These are phyloP conservation scores for Acestrorhynchus altus DNA, from an alignment of 2,797 vertebrate genomes.

Conservation along the genomic window DNA sequence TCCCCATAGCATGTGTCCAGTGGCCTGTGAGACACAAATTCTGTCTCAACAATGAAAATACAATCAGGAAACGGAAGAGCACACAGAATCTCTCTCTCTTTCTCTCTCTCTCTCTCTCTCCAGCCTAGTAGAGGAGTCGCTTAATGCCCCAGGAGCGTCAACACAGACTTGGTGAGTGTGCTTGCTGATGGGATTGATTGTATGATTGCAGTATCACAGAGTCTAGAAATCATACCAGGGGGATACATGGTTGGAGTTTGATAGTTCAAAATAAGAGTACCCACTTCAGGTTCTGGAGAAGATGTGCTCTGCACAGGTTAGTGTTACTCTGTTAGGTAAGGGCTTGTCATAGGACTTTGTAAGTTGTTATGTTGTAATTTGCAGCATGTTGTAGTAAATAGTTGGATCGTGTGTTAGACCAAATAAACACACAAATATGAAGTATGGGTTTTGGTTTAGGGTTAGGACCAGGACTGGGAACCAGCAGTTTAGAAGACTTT, in stretches of 20 bases:
- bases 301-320: not conserved
- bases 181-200: slow-evolving; percentile 2
- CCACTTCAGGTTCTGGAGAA: not conserved
- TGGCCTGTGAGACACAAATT: slow-evolving; percentile 62
- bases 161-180: slow-evolving; percentile 27
- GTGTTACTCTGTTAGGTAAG: too few relatives aligned
- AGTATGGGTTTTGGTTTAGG: not conserved
- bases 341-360: not conserved
- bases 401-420: not conserved
- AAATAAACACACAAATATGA: not conserved
- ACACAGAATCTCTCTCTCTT: slow-evolving; percentile 43
- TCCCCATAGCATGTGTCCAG: slow-evolving; percentile 28
- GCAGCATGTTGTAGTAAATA: not conserved
- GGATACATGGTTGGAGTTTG: not conserved
- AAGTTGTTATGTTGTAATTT: not conserved
- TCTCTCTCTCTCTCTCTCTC: slow-evolving; percentile 46
- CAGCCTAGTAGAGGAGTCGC: not conserved
- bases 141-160: not conserved
- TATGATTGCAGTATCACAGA: slow-evolving; percentile 10
- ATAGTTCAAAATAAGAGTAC: not conserved
- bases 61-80: slow-evolving; percentile 75
- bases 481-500: not conserved
- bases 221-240: slow-evolving; percentile 2
- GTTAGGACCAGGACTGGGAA: not conserved
- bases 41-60: slow-evolving; percentile 78